A percentile compares a stretch with the other conserved stretches of the same genome.
These are phyloP conservation scores for Hydrolagus colliei DNA, from an alignment of 2,797 vertebrate species.

Conservation along the genomic window DNA sequence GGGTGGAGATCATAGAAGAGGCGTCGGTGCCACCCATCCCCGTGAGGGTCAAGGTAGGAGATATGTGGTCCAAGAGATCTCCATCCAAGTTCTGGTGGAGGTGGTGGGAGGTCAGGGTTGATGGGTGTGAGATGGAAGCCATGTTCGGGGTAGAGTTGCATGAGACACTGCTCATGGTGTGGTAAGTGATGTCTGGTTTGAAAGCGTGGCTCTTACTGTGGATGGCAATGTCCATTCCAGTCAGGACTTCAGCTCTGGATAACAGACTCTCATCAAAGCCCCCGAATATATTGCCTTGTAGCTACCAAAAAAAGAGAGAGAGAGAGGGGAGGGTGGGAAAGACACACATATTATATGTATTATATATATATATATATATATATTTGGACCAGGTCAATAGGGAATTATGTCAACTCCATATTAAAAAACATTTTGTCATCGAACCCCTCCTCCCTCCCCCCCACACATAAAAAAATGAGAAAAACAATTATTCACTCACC, in stretches of 20 bases:
- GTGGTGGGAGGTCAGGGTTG: conserved; percentile 63
- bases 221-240: conserved; percentile 81
- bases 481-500: conserved; percentile 70
- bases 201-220: conserved; percentile 84
- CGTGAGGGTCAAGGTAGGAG: conserved; percentile 67
- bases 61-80: conserved; percentile 85
- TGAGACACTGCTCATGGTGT: conserved; percentile 88
- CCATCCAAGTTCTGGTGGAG: conserved; percentile 75
- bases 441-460: too few relatives aligned
- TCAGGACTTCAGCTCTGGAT: conserved; percentile 91
- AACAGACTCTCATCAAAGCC: conserved; percentile 94
- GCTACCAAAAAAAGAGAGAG: conserved; percentile 68
- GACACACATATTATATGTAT: too few relatives aligned
- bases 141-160: conserved; percentile 69
- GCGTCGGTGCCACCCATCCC: conserved; percentile 73
- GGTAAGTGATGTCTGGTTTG: conserved; percentile 85
- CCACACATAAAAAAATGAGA: conserved; percentile 48
- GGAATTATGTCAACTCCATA: conserved; percentile 86
- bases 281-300: conserved; percentile 95
- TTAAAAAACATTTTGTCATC: conserved; percentile 69
- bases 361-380: conserved; percentile 33
- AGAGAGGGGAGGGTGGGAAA: too few relatives aligned
- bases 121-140: conserved; percentile 70
- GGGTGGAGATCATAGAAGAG: conserved; percentile 56
- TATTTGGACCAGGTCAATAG: conserved; percentile 64